Base-by-base conservation (phyloP, 1,140 invertebrate genomes). In the Aphelenchoides fujianensis region DNA sequence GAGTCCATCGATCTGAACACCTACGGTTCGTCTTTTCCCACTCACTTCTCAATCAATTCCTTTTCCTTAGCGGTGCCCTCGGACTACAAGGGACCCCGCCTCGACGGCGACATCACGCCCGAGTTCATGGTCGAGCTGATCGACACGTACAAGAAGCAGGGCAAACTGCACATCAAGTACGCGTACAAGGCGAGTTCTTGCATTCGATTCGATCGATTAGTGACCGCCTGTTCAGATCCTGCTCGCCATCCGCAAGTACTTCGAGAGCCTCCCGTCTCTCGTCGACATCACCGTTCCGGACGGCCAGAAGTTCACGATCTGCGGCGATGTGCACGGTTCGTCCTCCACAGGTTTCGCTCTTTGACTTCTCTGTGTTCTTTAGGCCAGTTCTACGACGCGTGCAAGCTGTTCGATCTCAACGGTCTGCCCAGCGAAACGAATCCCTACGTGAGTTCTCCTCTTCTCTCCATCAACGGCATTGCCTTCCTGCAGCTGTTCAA, bases 321-420 rank as follows among this genome's bases (percentile, higher is more conserved):
- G 41, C 41, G 41, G 41, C 23, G 41, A 48, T 48, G 41, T 48
- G 12, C 41, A 48, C 23, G 41, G 41, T 48, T 48, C 23, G 41
- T 48, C 23, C 23, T 48, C 12, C 12, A 23, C 23, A 23, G 12
- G 12, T 16, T 16, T 48, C 12, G 12, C 23, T 48, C 12, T 48
- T 23, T 48, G 41, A 48, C 12, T 48, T 48, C 12, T 16, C 12
- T 16, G 41, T 48, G 41, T 48, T 48, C 41, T n/a, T n/a, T n/a
- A 16, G 97, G 97, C 28, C 97, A 99, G 86, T 99, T 90, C 87
- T 99, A 95, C 86, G 97, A 99, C 88, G 86, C 99, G 55, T 89
- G 97, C 87, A 97, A 99, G 87, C 97, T 99, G 77, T 99, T 98
- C 87, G 88, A 94, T 82, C 87, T 98, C 48, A 99, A 98, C 87